Evolutionary conservation across 1,140 invertebrate genomes (phyloP).

Genomic region (Zaprionus vittiger): DNA sequence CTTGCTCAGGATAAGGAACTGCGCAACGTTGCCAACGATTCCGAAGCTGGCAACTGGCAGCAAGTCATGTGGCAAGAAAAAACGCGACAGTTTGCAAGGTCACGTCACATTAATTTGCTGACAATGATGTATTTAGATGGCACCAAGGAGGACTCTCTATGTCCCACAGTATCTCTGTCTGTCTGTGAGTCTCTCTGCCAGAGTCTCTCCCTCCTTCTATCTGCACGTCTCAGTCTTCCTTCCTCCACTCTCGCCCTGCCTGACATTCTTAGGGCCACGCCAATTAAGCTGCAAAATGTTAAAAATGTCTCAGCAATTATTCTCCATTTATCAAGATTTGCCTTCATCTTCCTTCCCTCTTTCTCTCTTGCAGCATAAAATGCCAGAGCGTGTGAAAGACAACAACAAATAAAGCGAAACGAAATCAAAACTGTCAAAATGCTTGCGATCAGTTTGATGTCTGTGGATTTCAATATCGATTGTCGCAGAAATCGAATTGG

Average conservation of each 20-base stretch:
- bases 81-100: slow-evolving; percentile 81
- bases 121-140: slow-evolving; percentile 78
- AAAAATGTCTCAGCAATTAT: slow-evolving; percentile 48
- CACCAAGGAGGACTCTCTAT: slow-evolving; percentile 15
- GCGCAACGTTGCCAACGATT: slow-evolving; percentile 38
- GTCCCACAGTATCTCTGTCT: slow-evolving; percentile 1
- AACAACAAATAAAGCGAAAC: slow-evolving; percentile 26
- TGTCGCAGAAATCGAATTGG: slow-evolving; percentile 20
- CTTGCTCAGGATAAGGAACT: slow-evolving; percentile 61
- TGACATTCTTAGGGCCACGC: slow-evolving; percentile 60
- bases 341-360: slow-evolving; percentile 23
- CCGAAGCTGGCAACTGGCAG: slow-evolving; percentile 29
- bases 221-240: background rate
- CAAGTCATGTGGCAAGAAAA: slow-evolving; percentile 75
- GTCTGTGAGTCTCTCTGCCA: background rate
- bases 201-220: background rate
- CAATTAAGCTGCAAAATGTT: slow-evolving; percentile 62
- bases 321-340: slow-evolving; percentile 43
- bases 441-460: slow-evolving; percentile 68
- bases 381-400: slow-evolving; percentile 48
- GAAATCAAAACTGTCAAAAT: slow-evolving; percentile 63
- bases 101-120: slow-evolving; percentile 82
- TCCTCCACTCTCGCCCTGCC: slow-evolving; percentile 11
- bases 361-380: slow-evolving; percentile 51
- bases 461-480: slow-evolving; percentile 51